These are phyloP conservation scores for Clarias macrocephalus DNA, from an alignment of 2,113 vertebrate species.

Conservation along the genomic window DNA sequence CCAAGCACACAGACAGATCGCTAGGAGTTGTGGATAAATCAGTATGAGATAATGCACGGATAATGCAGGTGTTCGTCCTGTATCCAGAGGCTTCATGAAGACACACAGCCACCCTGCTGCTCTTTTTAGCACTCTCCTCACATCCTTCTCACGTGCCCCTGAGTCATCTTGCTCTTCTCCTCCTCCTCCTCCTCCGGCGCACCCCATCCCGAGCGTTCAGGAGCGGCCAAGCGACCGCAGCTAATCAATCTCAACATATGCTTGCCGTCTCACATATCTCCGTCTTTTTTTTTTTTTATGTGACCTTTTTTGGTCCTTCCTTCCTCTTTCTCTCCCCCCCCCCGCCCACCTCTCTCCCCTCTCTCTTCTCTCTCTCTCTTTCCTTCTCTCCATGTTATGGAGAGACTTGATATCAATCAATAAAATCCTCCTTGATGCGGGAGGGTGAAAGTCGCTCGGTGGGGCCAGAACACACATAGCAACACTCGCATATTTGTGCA, in stretches of 20 bases:
- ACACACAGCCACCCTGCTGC: conserved; percentile 34
- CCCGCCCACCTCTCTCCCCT: neutral
- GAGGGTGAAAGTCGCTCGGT: conserved; percentile 53
- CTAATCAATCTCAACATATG: conserved; percentile 58
- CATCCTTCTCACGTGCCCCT: conserved; percentile 62
- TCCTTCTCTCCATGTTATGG: conserved; percentile 42
- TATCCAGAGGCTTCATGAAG: conserved; percentile 6
- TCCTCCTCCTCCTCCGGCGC: conserved; percentile 1
- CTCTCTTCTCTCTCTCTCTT: conserved; percentile 7
- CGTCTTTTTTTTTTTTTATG: conserved; percentile 3
- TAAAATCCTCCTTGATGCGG: conserved; percentile 58
- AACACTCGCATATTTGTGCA: conserved; percentile 21
- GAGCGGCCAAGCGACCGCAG: conserved; percentile 33
- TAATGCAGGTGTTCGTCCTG: conserved; percentile 33
- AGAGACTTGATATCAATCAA: conserved; percentile 56
- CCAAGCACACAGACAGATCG: neutral
- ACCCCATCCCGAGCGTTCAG: conserved; percentile 31
- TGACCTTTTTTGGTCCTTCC: neutral
- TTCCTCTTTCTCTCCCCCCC: neutral
- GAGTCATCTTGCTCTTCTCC: conserved; percentile 58
- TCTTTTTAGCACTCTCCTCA: conserved; percentile 55
- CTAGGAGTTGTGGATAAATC: neutral
- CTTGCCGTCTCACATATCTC: conserved; percentile 42
- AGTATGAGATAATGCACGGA: neutral
- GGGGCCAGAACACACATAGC: conserved; percentile 3